These are phyloP conservation scores for Daphoenositta chrysoptera DNA, from an alignment of 2,113 vertebrate genomes.

Conservation along the genomic window DNA sequence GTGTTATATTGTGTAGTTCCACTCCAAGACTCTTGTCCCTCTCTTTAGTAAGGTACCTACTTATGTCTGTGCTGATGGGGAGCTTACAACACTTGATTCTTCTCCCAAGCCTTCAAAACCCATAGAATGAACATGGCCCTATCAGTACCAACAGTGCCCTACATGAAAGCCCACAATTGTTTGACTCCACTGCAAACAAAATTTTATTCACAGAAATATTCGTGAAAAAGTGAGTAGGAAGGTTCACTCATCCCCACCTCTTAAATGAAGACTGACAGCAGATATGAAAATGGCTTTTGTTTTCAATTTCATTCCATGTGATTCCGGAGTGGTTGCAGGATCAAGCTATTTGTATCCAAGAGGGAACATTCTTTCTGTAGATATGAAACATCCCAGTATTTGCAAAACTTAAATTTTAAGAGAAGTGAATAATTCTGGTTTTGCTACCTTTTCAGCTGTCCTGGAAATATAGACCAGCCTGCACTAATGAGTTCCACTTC, in stretches of 20 bases:
- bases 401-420: conserved; percentile 21
- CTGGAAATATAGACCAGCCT: neutral
- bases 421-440: neutral
- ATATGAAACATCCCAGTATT: conserved; percentile 11
- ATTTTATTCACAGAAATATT: neutral
- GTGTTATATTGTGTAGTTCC: neutral
- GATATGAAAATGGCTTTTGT: conserved; percentile 36
- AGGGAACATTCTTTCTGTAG: conserved; percentile 5
- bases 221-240: neutral
- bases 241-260: conserved; percentile 14
- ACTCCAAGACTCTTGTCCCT: neutral
- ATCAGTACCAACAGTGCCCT: neutral
- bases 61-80: neutral
- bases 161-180: neutral
- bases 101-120: neutral
- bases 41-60: neutral
- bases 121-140: neutral
- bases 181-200: neutral
- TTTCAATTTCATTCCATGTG: conserved; percentile 39
- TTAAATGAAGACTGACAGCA: conserved; percentile 41
- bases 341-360: conserved; percentile 22
- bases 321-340: neutral
- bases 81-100: neutral
- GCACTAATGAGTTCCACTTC: conserved; percentile 11
- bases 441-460: conserved; percentile 33